Conservation (phyloP, 2,797 vertebrate species). For the Cetoscarus ocellatus region DNA sequence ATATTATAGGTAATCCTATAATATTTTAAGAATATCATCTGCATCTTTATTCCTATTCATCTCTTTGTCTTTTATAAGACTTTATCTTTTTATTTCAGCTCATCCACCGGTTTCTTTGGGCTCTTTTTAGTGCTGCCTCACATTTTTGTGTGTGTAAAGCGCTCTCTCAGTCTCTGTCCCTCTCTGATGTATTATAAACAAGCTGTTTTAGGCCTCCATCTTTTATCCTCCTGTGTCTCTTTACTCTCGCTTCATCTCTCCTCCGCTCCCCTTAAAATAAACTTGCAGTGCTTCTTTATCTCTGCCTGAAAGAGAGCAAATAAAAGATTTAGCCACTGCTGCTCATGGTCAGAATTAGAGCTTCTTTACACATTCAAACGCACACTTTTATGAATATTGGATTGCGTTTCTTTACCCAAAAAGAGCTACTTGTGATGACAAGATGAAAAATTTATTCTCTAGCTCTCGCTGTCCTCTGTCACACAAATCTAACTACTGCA, state of each 20-base stretch:
- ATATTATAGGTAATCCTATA: not conserved
- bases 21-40: constrained; percentile 2
- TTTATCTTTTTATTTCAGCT: not conserved
- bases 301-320: constrained; percentile 5
- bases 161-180: constrained; percentile 8
- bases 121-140: not conserved
- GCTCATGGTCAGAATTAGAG: constrained; percentile 3
- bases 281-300: constrained; percentile 1
- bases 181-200: constrained; percentile 53
- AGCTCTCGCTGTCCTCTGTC: constrained; percentile 24
- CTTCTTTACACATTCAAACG: not conserved
- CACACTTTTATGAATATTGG: constrained; percentile 45
- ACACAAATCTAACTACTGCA: constrained; percentile 13
- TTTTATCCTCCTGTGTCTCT: constrained; percentile 23
- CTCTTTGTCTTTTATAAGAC: constrained; percentile 1
- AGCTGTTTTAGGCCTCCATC: constrained; percentile 8
- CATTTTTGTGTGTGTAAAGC: constrained; percentile 28
- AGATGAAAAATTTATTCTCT: constrained; percentile 53
- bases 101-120: not conserved
- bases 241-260: constrained; percentile 6
- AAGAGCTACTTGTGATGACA: constrained; percentile 20
- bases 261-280: constrained; percentile 22
- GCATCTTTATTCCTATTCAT: not conserved
- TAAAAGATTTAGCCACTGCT: constrained; percentile 12
- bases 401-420: constrained; percentile 43